Base-by-base conservation (phyloP, 2,888 invertebrate species). In the Trachelus tabidus region DNA sequence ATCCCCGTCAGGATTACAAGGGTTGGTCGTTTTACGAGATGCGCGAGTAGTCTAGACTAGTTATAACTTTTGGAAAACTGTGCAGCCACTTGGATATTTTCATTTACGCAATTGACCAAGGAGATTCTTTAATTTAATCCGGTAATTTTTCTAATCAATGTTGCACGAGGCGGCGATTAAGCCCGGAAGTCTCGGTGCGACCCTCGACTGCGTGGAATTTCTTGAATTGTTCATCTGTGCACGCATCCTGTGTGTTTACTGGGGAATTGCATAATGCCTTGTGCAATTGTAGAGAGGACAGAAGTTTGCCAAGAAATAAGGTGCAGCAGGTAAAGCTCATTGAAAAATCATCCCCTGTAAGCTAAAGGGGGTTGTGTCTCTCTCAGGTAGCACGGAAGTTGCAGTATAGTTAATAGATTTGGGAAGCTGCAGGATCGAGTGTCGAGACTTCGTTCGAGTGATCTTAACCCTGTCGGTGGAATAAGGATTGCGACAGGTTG, bases 161-260 rank as follows among this genome's bases (percentile, higher is more conserved):
- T 56, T 56, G 9, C 40, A 23, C 15, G 40, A 23, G 15, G 6
- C 15, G 4, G 40, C 15, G 15, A 23, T 6, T 40, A 23, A 15
- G 15, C 6, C 40, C 40, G 15, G 40, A 40, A 40, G 37, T 15
- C 37, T 23, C 40, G 40, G 15, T 15, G 40, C 40, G 9, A 23
- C 40, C 15, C 40, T 40, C 4, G 9, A 9, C 23, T 68, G 68
- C 73, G 35, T 11, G 12, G 31, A 35, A 75, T 68, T 75, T 31
- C 80, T 77, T 74, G 68, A 68, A 73, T 68, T 37, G 75, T 79
- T 79, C 73, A 73, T 79, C 76, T 77, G 69, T 77, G 76, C 81
- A 56, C 79, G 75, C 78, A 76, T 80, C 79, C 76, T 77, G 76
- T 76, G 80, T n/a, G 85, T 83, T 86, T 80, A 80, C 83, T 81